Evolutionary conservation across 2,113 vertebrate genomes (phyloP), one percentile per base, ranked within the genome.

Genomic region (Australoheros scitulus): DNA sequence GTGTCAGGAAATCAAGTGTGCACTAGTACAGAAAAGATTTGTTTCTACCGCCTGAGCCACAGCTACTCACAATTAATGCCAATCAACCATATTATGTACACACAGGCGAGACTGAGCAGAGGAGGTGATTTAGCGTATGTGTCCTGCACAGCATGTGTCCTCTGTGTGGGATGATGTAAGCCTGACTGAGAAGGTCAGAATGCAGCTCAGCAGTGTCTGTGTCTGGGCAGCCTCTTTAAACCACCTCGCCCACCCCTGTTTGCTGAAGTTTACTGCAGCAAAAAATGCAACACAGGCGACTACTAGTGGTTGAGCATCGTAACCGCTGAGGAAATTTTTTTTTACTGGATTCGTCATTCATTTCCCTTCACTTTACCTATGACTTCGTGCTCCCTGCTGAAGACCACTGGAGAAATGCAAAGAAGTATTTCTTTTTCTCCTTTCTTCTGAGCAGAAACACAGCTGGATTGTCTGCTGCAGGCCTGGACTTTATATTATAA

Each of bases 291-390:
- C 52, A n/a, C 20, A 7, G 52, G 22, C 41, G 86, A 75, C 86
- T 36, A 87, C 92, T 87, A 32, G 80, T 91, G 94, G 86, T 29
- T 57, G 8, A 61, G n/a, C 8, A 1, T 24, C 11, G 10, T 5
- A 36, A 80, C 68, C 77, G 77, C 79, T 55, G 52, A 55, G 15
- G 18, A 55, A 50, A 50, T n/a, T n/a, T n/a, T n/a, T n/a, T n/a
- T n/a, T 4, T 41, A 14, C 3, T 13, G 43, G 50, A 7, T 52
- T 52, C 50, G 1, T 52, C 50, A 7, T 17, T 20, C 6, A 5
- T 20, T 52, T 52, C 50, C 7, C 17, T 52, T 52, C 17, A 7
- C 50, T 10, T 20, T 55, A 8, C 18, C 52, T 3, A 3, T n/a
- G 52, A 56, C 11, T 20, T 20, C 4, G 52, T n/a, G 20, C 18